Percentiles rank a stretch among this genome's conserved stretches.
Evolutionary conservation across 2,888 invertebrate species (phyloP).

Genomic region (Ophioninae sp.): DNA sequence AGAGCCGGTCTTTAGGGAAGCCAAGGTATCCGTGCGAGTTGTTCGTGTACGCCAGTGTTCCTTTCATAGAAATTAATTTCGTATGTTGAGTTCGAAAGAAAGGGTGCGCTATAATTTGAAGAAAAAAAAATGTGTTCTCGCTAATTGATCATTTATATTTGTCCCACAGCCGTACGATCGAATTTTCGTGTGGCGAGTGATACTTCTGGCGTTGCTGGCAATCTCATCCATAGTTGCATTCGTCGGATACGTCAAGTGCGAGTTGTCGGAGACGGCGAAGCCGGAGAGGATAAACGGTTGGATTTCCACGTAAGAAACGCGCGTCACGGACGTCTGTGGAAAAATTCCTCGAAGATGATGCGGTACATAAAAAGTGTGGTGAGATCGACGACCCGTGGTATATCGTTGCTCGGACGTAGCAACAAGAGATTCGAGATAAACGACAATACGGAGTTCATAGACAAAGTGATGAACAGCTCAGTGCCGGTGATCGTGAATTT

Average conservation of each 20-base stretch:
- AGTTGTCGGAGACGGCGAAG: conserved; percentile 81
- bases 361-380: conserved; percentile 68
- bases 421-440: conserved; percentile 82
- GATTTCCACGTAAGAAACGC: conserved; percentile 66
- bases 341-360: conserved; percentile 73
- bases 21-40: conserved; percentile 80
- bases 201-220: conserved; percentile 80
- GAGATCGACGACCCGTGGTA: conserved; percentile 68
- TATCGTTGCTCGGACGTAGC: conserved; percentile 71
- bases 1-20: conserved; percentile 75
- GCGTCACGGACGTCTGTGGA: background rate
- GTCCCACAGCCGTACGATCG: conserved; percentile 83
- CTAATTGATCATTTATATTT: conserved; percentile 67
- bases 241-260: conserved; percentile 81
- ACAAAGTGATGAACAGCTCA: conserved; percentile 91
- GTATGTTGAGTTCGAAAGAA: background rate
- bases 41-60: conserved; percentile 64
- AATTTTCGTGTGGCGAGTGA: conserved; percentile 82
- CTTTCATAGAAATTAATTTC: background rate
- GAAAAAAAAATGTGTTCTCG: background rate
- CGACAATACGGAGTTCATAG: conserved; percentile 89
- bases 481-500: conserved; percentile 95
- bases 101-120: background rate
- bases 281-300: conserved; percentile 81
- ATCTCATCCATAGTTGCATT: conserved; percentile 81